Conservation (phyloP, 2,888 invertebrate species). For the Gymnocheta viridis region DNA sequence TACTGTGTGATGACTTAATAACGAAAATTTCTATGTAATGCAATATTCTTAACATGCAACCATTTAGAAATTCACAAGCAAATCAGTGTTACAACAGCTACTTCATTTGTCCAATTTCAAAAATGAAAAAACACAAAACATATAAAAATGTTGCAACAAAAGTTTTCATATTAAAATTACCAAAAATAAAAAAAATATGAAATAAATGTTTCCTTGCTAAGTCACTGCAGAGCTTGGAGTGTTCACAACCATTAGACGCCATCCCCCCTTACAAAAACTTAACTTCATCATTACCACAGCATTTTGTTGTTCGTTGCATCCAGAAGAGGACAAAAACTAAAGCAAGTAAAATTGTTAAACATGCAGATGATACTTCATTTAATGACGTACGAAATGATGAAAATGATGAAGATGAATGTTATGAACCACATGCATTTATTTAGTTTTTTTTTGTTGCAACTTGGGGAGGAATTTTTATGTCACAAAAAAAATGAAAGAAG, state of each 20-base stretch:
- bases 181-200: slow-evolving; percentile 12
- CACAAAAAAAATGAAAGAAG: neutral
- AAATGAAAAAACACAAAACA: slow-evolving; percentile 16
- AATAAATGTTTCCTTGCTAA: slow-evolving; percentile 40
- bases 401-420: slow-evolving; percentile 69
- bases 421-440: neutral
- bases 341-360: neutral
- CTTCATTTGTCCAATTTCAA: slow-evolving; percentile 38
- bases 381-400: slow-evolving; percentile 69
- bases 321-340: neutral
- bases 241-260: neutral
- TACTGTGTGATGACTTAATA: slow-evolving; percentile 37
- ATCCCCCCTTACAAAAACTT: neutral
- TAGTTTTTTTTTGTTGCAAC: neutral
- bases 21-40: slow-evolving; percentile 13
- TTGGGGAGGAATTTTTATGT: slow-evolving; percentile 7
- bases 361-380: slow-evolving; percentile 52
- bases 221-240: neutral
- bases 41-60: slow-evolving; percentile 8
- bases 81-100: slow-evolving; percentile 43
- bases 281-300: neutral
- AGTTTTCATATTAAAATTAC: slow-evolving; percentile 44
- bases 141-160: slow-evolving; percentile 13
- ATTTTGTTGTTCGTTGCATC: neutral
- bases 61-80: slow-evolving; percentile 25